Percentiles rank a stretch among this genome's conserved stretches.
Conservation (phyloP, 2,888 invertebrate species). For the Andrena bucephala region DNA sequence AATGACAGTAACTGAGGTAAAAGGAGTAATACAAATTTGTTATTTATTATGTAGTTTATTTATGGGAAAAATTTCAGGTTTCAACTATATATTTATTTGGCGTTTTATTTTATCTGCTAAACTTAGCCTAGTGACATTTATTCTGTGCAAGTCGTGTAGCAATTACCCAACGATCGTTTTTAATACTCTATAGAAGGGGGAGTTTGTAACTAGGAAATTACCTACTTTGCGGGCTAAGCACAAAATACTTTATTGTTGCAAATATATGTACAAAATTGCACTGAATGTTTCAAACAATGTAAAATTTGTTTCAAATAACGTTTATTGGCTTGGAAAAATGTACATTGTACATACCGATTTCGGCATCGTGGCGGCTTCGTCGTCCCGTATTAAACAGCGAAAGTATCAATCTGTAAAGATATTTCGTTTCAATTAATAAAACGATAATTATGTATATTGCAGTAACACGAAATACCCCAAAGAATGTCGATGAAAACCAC, state of each 20-base stretch:
- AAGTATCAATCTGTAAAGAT: slow-evolving; percentile 79
- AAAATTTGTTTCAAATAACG: not conserved
- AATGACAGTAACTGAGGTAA: too few species aligned
- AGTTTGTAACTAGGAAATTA: slow-evolving; percentile 14
- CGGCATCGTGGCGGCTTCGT: slow-evolving; percentile 80
- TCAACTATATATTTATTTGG: not conserved
- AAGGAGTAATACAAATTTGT: too few species aligned
- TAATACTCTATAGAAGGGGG: not conserved
- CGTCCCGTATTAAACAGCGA: slow-evolving; percentile 69
- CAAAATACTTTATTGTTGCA: not conserved
- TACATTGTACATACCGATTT: slow-evolving; percentile 81
- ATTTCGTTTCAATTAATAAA: slow-evolving; percentile 50
- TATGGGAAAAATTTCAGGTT: too few species aligned
- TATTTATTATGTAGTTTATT: too few species aligned
- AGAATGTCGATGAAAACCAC: not conserved
- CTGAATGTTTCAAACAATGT: not conserved
- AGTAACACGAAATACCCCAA: not conserved
- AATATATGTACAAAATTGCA: not conserved
- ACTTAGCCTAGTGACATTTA: not conserved
- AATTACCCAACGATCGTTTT: not conserved
- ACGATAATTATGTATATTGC: not conserved
- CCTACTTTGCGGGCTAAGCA: not conserved
- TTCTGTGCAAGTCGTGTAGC: not conserved
- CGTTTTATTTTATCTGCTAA: not conserved
- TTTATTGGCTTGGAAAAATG: slow-evolving; percentile 10